Conservation (phyloP, 2,797 vertebrate species). For the Myotis daubentonii region DNA sequence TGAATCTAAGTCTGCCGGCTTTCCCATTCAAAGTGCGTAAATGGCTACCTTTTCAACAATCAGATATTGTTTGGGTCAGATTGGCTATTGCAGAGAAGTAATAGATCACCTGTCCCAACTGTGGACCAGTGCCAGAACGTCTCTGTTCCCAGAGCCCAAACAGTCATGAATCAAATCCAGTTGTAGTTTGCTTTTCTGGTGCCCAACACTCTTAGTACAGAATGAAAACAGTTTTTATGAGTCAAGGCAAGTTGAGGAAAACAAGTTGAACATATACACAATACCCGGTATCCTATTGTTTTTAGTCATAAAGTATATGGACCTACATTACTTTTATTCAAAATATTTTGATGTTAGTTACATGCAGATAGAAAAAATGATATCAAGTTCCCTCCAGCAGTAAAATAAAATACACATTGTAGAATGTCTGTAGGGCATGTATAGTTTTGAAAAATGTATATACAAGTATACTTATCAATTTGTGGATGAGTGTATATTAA, state of each 20-base stretch:
- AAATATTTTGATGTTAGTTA: slow-evolving; percentile 32
- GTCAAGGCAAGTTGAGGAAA: not conserved
- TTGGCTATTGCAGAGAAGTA: not conserved
- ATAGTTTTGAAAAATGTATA: slow-evolving; percentile 2
- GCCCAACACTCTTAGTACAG: not conserved
- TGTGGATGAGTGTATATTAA: not conserved
- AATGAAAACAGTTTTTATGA: slow-evolving; percentile 47
- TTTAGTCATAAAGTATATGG: not conserved
- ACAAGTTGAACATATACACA: not conserved
- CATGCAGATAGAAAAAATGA: not conserved
- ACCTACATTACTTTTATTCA: not conserved
- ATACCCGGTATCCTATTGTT: not conserved
- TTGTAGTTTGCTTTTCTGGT: not conserved
- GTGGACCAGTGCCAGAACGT: not conserved
- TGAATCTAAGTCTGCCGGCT: not conserved
- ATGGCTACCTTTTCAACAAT: slow-evolving; percentile 7
- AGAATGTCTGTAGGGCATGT: not conserved
- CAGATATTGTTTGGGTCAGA: not conserved
- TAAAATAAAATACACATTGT: not conserved
- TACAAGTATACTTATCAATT: not conserved
- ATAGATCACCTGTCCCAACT: not conserved
- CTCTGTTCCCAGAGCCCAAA: not conserved
- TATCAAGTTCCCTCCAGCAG: not conserved
- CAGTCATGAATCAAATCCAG: not conserved
- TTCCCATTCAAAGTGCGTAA: slow-evolving; percentile 17